Conservation (phyloP, 2,113 vertebrate species). For the Bagarius yarrelli region DNA sequence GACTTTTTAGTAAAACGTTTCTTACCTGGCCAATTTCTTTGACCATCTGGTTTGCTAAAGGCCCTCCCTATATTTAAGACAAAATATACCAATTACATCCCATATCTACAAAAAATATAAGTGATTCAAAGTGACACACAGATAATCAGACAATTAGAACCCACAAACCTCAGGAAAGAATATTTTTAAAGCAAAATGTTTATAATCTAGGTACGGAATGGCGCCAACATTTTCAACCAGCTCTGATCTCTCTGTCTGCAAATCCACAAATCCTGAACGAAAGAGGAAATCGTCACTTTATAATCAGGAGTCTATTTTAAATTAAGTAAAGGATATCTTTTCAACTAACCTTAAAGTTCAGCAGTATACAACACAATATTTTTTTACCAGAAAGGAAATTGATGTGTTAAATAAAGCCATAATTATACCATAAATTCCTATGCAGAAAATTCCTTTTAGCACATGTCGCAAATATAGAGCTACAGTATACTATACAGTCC, state of each 20-base stretch:
- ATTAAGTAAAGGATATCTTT: not conserved
- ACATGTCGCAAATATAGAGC: not conserved
- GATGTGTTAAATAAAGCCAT: not conserved
- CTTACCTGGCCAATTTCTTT: constrained; percentile 70
- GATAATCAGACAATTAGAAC: not conserved
- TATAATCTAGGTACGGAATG: constrained; percentile 95
- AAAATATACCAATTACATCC: not conserved
- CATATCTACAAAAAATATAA: not conserved
- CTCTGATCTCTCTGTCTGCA: constrained; percentile 89
- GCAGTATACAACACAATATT: not conserved
- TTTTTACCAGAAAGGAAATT: not conserved
- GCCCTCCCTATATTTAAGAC: constrained; percentile 54
- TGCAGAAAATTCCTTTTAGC: not conserved
- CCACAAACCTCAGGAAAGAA: constrained; percentile 91
- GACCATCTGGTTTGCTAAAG: constrained; percentile 56
- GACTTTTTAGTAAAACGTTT: not conserved
- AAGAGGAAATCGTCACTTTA: constrained; percentile 13
- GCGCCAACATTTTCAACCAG: constrained; percentile 86
- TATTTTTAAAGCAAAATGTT: constrained; percentile 91
- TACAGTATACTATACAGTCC: not conserved
- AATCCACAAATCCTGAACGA: constrained; percentile 86
- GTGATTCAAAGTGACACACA: not conserved
- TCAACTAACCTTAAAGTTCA: constrained; percentile 1
- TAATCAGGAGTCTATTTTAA: not conserved
- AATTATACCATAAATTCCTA: not conserved